Evolutionary conservation across 1,140 invertebrate genomes (phyloP), one percentile per base, ranked within the genome.

Genomic region (Anastatus disparis): DNA sequence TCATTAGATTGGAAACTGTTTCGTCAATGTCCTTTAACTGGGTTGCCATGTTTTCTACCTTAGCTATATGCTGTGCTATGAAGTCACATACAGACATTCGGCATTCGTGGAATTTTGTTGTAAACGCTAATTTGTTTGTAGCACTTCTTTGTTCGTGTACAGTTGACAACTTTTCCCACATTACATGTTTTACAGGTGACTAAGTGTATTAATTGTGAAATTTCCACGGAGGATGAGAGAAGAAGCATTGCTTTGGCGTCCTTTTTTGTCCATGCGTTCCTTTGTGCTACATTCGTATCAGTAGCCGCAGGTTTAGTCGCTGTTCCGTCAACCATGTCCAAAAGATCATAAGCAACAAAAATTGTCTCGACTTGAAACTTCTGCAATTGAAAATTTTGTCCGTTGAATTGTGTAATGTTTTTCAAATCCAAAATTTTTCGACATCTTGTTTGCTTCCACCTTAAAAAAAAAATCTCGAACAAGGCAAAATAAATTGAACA

Each of bases 111-210:
- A n/a, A n/a, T n/a, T 61, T 61, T 26, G 61, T 64, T 17, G 26
- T 50, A 12, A 64, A 27, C 17, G 61, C 27, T 4, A 64, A 42
- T 17, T 48, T 64, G 22, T 64, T 64, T 0, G 44, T 8, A 1
- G 44, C 24, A 35, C 42, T 64, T n/a, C 50, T 64, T 17, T 64
- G 44, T n/a, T 64, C 42, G 29, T 64, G 22, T 2, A 64, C 50
- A 6, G 2, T 35, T 3, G 44, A 64, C 10, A 64, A 13, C 27
- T 64, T 64, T 0, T 0, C 2, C 61, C 61, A 64, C 44, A 50
- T 64, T 10, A 7, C 24, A 12, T 3, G 42, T n/a, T 1, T 4
- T 48, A 50, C 61, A 64, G 2, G 61, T 64, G 3, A 64, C 13
- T 31, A 64, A 20, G 31, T 48, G 50, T 10, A 31, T 17, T 9